Percentiles rank a stretch among this genome's conserved stretches.
Conservation (phyloP, 2,797 vertebrate genomes). For the Lophius americanus region DNA sequence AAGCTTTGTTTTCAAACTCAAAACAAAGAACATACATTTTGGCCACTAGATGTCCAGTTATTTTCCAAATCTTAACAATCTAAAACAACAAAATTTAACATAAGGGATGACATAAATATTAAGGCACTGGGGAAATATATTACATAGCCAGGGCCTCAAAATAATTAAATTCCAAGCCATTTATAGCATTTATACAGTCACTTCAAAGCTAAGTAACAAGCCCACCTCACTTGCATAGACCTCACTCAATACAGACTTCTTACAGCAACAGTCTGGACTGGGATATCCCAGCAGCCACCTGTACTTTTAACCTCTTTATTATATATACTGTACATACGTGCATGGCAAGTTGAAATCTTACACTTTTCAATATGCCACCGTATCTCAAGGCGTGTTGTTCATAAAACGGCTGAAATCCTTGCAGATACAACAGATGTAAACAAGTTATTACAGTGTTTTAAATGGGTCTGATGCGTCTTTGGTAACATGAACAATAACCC, state of each 20-base stretch:
- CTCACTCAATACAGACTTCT: slow-evolving; percentile 5
- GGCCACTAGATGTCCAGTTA: slow-evolving; percentile 6
- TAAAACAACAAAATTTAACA: slow-evolving; percentile 41
- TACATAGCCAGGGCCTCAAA: slow-evolving; percentile 46
- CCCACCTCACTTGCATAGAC: slow-evolving; percentile 21
- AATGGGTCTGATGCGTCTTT: slow-evolving; percentile 12
- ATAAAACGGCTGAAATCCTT: slow-evolving; percentile 1
- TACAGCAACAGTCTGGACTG: slow-evolving; percentile 5
- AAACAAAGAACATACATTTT: slow-evolving; percentile 34
- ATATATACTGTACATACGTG: slow-evolving; percentile 28
- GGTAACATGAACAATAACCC: neutral
- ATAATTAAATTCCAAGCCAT: slow-evolving; percentile 21
- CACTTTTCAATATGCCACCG: neutral
- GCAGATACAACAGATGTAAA: slow-evolving; percentile 34
- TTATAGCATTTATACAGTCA: slow-evolving; percentile 44
- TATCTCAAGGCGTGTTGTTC: slow-evolving; percentile 5
- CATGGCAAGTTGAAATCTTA: slow-evolving; percentile 19
- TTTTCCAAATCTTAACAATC: slow-evolving; percentile 19
- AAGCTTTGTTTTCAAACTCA: slow-evolving; percentile 37
- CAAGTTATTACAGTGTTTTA: slow-evolving; percentile 16
- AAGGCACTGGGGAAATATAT: slow-evolving; percentile 52
- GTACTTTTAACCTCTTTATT: neutral
- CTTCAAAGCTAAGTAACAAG: slow-evolving; percentile 22
- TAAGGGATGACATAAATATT: slow-evolving; percentile 25
- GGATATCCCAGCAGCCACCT: slow-evolving; percentile 15